Evolutionary conservation across 2,113 vertebrate species (phyloP).

Genomic region (Mormyrus iriodes): DNA sequence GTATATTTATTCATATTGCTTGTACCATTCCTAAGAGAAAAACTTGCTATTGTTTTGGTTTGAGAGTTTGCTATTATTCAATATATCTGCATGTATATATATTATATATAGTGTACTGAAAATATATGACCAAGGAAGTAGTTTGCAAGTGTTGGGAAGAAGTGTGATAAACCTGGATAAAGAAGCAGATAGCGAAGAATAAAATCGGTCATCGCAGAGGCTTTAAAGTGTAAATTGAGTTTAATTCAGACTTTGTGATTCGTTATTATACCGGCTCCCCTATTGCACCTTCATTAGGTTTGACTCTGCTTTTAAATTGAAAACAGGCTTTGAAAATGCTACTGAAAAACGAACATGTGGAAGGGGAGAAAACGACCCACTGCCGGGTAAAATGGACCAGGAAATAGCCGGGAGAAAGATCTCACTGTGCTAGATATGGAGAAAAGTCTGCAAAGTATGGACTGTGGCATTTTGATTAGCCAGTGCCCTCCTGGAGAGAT

Average conservation of each 20-base stretch:
- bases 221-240: background rate
- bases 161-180: background rate
- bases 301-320: slow-evolving; percentile 1
- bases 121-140: background rate
- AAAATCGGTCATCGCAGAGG: background rate
- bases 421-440: background rate
- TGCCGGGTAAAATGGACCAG: background rate
- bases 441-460: background rate
- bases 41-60: background rate
- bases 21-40: background rate
- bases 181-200: background rate
- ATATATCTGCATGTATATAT: background rate
- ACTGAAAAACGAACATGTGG: background rate
- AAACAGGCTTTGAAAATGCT: background rate
- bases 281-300: slow-evolving; percentile 8
- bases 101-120: background rate
- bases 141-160: background rate
- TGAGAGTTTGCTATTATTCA: background rate
- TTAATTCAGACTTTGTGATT: background rate
- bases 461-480: background rate
- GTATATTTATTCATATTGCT: background rate
- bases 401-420: background rate
- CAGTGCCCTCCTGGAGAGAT: background rate
- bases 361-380: background rate
- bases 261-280: background rate